These are phyloP conservation scores for Micronycteris hirsuta DNA, from an alignment of 2,113 vertebrate genomes.

Conservation along the genomic window DNA sequence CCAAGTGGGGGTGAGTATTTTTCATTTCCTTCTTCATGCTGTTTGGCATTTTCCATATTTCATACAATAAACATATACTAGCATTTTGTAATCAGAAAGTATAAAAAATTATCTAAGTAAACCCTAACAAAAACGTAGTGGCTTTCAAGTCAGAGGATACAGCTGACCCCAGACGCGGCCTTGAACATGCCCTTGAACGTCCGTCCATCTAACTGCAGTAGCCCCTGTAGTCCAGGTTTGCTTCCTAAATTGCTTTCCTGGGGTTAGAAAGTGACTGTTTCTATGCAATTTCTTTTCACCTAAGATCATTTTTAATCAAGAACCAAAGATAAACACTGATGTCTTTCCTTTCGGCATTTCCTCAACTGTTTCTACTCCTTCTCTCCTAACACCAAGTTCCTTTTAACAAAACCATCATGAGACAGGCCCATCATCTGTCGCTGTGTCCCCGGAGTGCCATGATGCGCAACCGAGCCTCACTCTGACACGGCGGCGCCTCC, in stretches of 20 bases:
- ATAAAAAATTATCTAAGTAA: background rate
- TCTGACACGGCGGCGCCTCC: fast-evolving
- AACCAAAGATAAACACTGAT: background rate
- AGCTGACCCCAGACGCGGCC: background rate
- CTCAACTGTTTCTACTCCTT: background rate
- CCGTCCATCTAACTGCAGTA: background rate
- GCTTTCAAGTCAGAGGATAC: background rate
- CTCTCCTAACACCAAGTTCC: background rate
- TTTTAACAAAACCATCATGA: background rate
- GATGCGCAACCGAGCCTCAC: background rate
- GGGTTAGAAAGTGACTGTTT: background rate
- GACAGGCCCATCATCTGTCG: background rate
- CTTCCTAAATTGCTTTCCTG: background rate
- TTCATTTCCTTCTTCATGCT: background rate
- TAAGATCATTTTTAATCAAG: background rate
- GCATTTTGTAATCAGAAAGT: background rate
- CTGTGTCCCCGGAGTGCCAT: too few relatives aligned
- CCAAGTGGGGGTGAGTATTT: fast-evolving
- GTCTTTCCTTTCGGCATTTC: background rate
- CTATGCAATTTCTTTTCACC: background rate
- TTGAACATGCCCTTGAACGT: background rate
- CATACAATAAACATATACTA: background rate
- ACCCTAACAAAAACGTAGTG: background rate
- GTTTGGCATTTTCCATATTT: background rate
- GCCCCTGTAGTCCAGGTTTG: background rate